Evolutionary conservation across 2,113 vertebrate species (phyloP), one percentile per base, ranked within the genome.

Genomic region (Carettochelys insculpta): DNA sequence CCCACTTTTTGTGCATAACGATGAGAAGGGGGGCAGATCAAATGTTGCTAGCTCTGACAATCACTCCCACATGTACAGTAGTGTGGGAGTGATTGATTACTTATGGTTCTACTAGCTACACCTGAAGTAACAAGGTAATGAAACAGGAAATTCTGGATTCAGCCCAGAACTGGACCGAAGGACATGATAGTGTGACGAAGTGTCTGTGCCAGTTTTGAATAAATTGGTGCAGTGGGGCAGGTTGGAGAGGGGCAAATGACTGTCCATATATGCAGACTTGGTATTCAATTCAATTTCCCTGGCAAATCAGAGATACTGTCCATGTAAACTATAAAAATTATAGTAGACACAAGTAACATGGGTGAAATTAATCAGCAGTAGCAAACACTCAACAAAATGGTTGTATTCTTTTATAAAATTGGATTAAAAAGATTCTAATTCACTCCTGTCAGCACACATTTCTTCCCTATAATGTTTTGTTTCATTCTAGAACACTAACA

Each of bases 121-220:
- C 89, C 88, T 96, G 89, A 95, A 61, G 93, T 50, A 96, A 77
- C 89, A 90, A 94, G 83, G 78, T 95, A 94, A 94, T 94, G 88
- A 65, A 52, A 89, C 91, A 71, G 43, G 31, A 95, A 77, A 38
- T 76, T 83, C 53, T 86, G 83, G 24, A 65, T 61, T 89, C 19
- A 12, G 78, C 91, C 84, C 86, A 91, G 53, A 73, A 92, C 48
- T 25, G 53, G 68, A 84, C 88, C 75, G 56, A 89, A 92, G 90
- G 61, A 77, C 79, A 81, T 78, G 82, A 92, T 5, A 92, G 79
- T 52, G 56, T 65, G 93, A 76, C 54, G 31, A 65, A 89, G 71
- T 61, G 27, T 58, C 77, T 50, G 38, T 0, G 0, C 11, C 34
- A 16, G 48, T 38, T 80, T 38, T 84, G 81, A 48, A 84, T 56